Evolutionary conservation across 2,888 invertebrate species (phyloP), one percentile per base, ranked within the genome.

Genomic region (Byasa hedistus): DNA sequence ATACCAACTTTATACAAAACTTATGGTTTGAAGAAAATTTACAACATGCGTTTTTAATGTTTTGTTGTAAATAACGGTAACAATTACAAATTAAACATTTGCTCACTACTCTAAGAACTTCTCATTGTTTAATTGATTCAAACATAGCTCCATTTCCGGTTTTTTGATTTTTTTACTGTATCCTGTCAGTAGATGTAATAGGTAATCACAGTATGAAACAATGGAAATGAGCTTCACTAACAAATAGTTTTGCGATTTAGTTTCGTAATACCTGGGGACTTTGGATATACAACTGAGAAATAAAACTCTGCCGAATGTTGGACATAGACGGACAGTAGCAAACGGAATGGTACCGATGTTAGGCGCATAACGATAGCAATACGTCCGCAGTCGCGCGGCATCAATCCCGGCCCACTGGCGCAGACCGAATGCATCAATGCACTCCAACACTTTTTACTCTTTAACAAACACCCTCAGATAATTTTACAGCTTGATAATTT

Each of bases 311-410:
- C 77, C 75, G 75, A 78, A 77, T 77, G 70, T 72, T 74, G 73
- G 83, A 83, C 82, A 83, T 75, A 81, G 83, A 85, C 81, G 79
- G 82, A 85, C 85, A 80, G 83, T 76, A 79, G 81, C 79, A 77
- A 79, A 78, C 77, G 79, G 79, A 79, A 86, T 85, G 81, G 82
- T 82, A 86, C 82, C 86, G 87, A 87, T 89, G 87, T 89, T 89
- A 86, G 86, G 80, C 82, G 80, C 84, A 86, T 89, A 91, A 90
- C 89, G 91, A 89, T 80, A 80, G 87, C 87, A 84, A 91, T 90
- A 87, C 86, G 86, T 91, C 81, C 78, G 73, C 80, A 75, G 81
- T 83, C 82, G 81, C 77, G 75, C 76, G 75, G 75, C 89, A 91
- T 91, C 89, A 89, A 91, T 91, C 89, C 79, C 76, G 75, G 75